These are phyloP conservation scores for Hypena proboscidalis DNA, from an alignment of 2,888 invertebrate species.

Conservation along the genomic window DNA sequence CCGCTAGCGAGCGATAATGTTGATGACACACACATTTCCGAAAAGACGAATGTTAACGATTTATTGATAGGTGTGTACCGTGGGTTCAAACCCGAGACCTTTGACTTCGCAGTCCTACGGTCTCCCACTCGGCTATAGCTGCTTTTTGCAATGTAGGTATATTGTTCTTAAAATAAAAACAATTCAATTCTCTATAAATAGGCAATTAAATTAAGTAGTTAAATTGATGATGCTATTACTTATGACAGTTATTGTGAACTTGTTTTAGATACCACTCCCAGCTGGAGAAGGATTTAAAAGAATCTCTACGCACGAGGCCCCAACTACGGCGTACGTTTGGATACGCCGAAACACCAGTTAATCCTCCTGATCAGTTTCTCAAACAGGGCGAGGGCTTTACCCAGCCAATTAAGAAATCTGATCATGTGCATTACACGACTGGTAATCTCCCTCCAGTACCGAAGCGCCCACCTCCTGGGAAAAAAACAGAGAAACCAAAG, in stretches of 20 bases:
- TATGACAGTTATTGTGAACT: not conserved
- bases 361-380: slow-evolving; percentile 86
- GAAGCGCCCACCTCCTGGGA: slow-evolving; percentile 62
- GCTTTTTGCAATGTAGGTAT: no score
- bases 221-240: not conserved
- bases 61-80: no score
- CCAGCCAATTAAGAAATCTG: slow-evolving; percentile 68
- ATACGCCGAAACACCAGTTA: slow-evolving; percentile 86
- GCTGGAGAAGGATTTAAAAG: slow-evolving; percentile 75
- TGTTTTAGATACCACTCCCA: slow-evolving; percentile 79
- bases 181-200: no score
- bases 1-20: no score
- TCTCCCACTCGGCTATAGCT: no score
- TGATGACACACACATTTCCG: no score
- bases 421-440: slow-evolving; percentile 67
- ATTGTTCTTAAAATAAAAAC: no score
- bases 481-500: slow-evolving; percentile 61
- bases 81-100: no score
- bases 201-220: no score
- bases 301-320: slow-evolving; percentile 61
- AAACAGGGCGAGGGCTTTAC: slow-evolving; percentile 86
- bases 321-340: slow-evolving; percentile 88
- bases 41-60: no score
- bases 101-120: no score
- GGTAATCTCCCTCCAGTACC: slow-evolving; percentile 80